Percentiles rank a stretch among this genome's conserved stretches.
Evolutionary conservation across 1,140 invertebrate genomes (phyloP).

Genomic region (Camponotus vicinus): DNA sequence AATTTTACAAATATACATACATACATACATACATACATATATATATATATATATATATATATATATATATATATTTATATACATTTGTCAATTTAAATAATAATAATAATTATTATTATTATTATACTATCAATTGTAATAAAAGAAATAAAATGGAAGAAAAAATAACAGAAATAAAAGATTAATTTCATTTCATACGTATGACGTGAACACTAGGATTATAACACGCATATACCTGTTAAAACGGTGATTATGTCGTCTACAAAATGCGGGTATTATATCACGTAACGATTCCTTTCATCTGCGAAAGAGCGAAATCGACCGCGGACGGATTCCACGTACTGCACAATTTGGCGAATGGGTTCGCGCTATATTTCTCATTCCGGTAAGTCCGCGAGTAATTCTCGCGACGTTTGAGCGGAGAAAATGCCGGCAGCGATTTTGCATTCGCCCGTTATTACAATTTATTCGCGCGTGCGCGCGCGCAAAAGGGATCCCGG

Average conservation of each 20-base stretch:
- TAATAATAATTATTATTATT: not conserved
- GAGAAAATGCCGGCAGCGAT: conserved; percentile 36
- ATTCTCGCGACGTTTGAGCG: conserved; percentile 48
- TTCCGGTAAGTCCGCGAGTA: conserved; percentile 45
- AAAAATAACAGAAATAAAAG: not conserved
- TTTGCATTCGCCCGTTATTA: conserved; percentile 60
- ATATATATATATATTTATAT: not conserved
- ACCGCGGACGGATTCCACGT: conserved; percentile 2
- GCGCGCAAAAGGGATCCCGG: conserved; percentile 34
- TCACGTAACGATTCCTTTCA: conserved; percentile 37
- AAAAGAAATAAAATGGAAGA: not conserved
- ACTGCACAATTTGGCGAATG: conserved; percentile 29
- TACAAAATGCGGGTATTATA: conserved; percentile 33
- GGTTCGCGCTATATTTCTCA: conserved; percentile 37
- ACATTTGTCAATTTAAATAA: not conserved
- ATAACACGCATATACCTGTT: conserved; percentile 14
- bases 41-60: no score
- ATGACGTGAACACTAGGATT: not conserved
- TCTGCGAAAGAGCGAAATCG: conserved; percentile 43
- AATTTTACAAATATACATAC: no score
- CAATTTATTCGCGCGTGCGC: conserved; percentile 44
- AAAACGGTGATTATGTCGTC: conserved; percentile 35
- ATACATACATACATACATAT: not conserved
- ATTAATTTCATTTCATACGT: conserved; percentile 5
- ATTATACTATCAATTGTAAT: not conserved